A percentile compares a stretch with the other conserved stretches of the same genome.
Conservation (phyloP, 2,888 invertebrate species). For the Pseudococcus longispinus region DNA sequence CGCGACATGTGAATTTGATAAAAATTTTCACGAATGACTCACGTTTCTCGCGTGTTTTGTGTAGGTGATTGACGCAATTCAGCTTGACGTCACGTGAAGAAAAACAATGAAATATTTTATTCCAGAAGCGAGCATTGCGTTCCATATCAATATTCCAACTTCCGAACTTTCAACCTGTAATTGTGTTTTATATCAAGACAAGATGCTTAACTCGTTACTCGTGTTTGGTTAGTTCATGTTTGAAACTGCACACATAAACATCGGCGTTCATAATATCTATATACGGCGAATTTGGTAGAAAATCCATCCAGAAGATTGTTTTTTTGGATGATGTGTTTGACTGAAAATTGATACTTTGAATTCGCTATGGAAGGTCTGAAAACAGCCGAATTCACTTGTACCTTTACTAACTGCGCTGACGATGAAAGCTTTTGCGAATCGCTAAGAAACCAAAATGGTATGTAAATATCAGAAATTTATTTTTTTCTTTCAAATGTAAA, state of each 20-base stretch:
- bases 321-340: not conserved
- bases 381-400: conserved; percentile 49
- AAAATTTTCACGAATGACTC: not conserved
- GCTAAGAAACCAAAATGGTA: conserved; percentile 38
- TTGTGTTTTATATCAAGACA: not conserved
- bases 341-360: not conserved
- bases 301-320: not conserved
- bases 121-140: not conserved
- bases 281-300: not conserved
- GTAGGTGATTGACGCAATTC: conserved; percentile 27
- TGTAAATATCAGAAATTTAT: not conserved
- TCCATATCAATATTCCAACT: not conserved
- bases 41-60: not conserved
- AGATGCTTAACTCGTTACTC: not conserved
- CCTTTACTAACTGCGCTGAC: conserved; percentile 26
- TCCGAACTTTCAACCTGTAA: not conserved
- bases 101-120: not conserved
- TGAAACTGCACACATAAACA: not conserved
- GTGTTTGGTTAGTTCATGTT: conserved; percentile 30
- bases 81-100: not conserved
- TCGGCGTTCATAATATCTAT: not conserved
- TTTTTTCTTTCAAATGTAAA: not conserved
- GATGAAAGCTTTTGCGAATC: conserved; percentile 50
- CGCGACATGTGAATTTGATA: not conserved
- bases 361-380: conserved; percentile 48